Conservation (phyloP, 2,888 invertebrate species). For the Erannis defoliaria region DNA sequence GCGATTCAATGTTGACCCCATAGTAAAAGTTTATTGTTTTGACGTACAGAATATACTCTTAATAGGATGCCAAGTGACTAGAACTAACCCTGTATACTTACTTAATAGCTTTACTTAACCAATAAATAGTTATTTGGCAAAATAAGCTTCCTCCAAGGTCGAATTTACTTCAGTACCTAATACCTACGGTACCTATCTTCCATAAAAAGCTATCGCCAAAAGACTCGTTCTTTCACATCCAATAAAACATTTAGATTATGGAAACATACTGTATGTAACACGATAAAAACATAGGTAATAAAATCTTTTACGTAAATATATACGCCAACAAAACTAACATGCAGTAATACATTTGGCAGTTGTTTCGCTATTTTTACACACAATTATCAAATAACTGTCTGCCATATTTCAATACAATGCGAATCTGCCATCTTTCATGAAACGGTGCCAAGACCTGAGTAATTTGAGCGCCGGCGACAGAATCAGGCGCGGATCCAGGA, state of each 20-base stretch:
- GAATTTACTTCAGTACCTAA: too few species aligned
- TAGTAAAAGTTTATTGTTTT: too few species aligned
- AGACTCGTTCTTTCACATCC: background rate
- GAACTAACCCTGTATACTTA: too few species aligned
- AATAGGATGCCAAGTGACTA: too few species aligned
- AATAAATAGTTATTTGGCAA: too few species aligned
- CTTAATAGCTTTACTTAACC: too few species aligned
- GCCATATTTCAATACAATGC: constrained; percentile 30
- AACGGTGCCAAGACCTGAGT: constrained; percentile 35
- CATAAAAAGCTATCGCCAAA: background rate
- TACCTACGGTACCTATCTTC: too few species aligned
- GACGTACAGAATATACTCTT: too few species aligned
- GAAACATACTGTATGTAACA: background rate
- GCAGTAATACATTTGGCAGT: constrained; percentile 8
- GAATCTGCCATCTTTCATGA: constrained; percentile 24
- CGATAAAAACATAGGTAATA: background rate
- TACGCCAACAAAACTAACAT: constrained; percentile 1
- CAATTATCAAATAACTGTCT: constrained; percentile 30
- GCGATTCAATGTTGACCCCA: too few species aligned
- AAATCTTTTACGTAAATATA: constrained; percentile 4
- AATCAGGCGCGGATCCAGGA: too few species aligned
- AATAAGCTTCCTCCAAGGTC: too few species aligned
- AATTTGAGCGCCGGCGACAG: constrained; percentile 38
- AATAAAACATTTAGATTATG: background rate
- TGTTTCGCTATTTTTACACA: constrained; percentile 26